phyloP scores from a whole-genome alignment of 2,888 invertebrate species.

The Nomada ferruginata region DNA sequence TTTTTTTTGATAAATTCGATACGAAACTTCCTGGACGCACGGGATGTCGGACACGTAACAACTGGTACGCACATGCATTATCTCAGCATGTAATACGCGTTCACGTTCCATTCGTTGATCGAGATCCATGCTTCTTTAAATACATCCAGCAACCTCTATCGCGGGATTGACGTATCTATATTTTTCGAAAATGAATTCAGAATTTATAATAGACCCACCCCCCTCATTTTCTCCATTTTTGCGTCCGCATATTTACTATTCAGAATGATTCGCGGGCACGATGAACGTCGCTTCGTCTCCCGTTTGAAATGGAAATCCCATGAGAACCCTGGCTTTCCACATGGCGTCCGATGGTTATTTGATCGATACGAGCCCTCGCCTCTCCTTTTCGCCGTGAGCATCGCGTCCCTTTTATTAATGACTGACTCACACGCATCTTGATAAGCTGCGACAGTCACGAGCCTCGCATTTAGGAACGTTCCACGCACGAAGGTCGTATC shows the following conservation, averaged over 20 bases:
- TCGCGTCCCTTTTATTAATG: conserved; percentile 76
- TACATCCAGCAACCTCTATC: background rate
- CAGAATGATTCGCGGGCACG: conserved; percentile 35
- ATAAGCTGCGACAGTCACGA: conserved; percentile 69
- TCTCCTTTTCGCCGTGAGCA: conserved; percentile 67
- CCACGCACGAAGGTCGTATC: conserved; percentile 49
- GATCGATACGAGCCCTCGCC: conserved; percentile 79
- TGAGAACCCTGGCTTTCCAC: conserved; percentile 60
- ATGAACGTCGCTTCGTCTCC: conserved; percentile 21
- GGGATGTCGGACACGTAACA: conserved; percentile 62
- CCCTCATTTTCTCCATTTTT: background rate
- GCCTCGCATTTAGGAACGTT: conserved; percentile 29
- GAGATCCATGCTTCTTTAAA: background rate
- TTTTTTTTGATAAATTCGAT: conserved; percentile 80
- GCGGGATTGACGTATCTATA: background rate
- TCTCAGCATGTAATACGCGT: conserved; percentile 48
- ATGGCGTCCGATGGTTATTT: conserved; percentile 77
- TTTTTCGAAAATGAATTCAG: background rate
- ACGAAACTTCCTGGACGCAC: conserved; percentile 76
- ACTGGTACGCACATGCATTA: conserved; percentile 69
- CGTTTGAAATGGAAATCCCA: conserved; percentile 57
- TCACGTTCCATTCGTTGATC: conserved; percentile 20
- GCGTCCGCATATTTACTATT: background rate
- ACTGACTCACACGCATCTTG: conserved; percentile 78
- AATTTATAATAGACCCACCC: background rate